A percentile compares a stretch with the other conserved stretches of the same genome.
phyloP scores from a whole-genome alignment of 2,888 invertebrate genomes.

The Parnassius apollo region DNA sequence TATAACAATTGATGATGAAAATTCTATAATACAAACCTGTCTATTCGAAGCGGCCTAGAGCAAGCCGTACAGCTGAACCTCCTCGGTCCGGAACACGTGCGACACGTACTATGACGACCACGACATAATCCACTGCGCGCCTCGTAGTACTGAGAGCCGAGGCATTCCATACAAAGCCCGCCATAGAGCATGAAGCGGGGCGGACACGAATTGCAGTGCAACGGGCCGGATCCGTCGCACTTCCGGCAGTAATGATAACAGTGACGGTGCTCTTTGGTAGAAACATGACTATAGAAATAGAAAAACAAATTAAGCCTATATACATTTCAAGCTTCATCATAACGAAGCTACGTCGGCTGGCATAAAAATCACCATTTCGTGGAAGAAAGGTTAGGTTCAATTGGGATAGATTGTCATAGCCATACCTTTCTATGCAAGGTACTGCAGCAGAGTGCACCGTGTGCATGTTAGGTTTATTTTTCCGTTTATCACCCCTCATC shows the following conservation, averaged over 20 bases:
- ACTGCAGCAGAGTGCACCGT: too few species aligned
- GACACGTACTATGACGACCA: conserved; percentile 83
- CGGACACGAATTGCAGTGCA: conserved; percentile 87
- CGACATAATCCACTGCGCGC: conserved; percentile 84
- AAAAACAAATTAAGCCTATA: background rate
- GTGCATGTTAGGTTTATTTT: too few species aligned
- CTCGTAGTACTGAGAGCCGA: conserved; percentile 87
- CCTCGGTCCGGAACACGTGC: conserved; percentile 84
- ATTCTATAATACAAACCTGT: conserved; percentile 61
- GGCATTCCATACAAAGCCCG: conserved; percentile 88
- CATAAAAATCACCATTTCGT: too few species aligned
- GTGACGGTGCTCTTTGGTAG: conserved; percentile 89
- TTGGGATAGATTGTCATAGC: too few species aligned
- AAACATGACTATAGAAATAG: conserved; percentile 72
- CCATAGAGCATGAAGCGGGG: conserved; percentile 87
- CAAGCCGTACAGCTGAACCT: conserved; percentile 86
- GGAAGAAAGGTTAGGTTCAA: too few species aligned
- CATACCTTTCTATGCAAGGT: too few species aligned
- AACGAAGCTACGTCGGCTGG: too few species aligned
- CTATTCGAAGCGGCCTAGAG: conserved; percentile 83
- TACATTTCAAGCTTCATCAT: too few species aligned
- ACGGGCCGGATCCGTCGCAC: conserved; percentile 89
- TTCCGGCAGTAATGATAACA: conserved; percentile 94
- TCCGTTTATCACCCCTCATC: too few species aligned
- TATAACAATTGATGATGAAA: too few species aligned